phyloP scores from a whole-genome alignment of 2,888 invertebrate genomes.

The Punctoribates punctum region DNA sequence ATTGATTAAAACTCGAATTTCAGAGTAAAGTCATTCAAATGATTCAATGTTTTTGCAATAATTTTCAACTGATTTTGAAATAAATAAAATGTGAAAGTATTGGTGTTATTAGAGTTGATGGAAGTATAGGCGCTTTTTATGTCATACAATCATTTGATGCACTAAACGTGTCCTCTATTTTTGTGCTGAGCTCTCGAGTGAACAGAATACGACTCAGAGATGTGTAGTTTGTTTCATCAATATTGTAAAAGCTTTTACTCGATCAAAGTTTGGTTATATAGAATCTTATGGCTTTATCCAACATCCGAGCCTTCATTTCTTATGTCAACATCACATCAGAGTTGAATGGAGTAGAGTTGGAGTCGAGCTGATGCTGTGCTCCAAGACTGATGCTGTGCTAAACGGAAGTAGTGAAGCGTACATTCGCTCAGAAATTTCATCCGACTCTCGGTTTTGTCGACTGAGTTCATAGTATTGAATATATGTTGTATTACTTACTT shows the following conservation, averaged over 20 bases:
- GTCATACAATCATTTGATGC: slow-evolving; percentile 1
- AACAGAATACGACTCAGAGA: neutral
- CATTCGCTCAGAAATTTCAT: slow-evolving; percentile 30
- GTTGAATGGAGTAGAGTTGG: slow-evolving; percentile 7
- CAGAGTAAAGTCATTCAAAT: no score
- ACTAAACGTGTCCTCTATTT: neutral
- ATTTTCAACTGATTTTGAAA: neutral
- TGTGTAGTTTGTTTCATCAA: slow-evolving; percentile 29
- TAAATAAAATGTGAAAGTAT: neutral
- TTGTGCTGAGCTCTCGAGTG: neutral
- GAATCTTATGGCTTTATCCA: slow-evolving; percentile 33
- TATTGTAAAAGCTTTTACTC: slow-evolving; percentile 29
- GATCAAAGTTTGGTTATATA: slow-evolving; percentile 31
- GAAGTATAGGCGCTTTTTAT: slow-evolving; percentile 13
- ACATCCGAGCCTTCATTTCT: slow-evolving; percentile 33
- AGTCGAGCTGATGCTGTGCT: neutral
- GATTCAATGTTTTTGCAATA: no score
- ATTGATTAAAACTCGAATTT: no score
- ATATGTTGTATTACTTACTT: slow-evolving; percentile 20
- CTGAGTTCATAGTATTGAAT: slow-evolving; percentile 20
- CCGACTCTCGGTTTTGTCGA: slow-evolving; percentile 29
- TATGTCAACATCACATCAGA: slow-evolving; percentile 20
- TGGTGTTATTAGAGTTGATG: neutral
- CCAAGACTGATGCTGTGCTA: slow-evolving; percentile 2
- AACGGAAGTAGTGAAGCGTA: slow-evolving; percentile 33